Conservation (phyloP, 2,113 vertebrate species). For the Sciurus niger region DNA sequence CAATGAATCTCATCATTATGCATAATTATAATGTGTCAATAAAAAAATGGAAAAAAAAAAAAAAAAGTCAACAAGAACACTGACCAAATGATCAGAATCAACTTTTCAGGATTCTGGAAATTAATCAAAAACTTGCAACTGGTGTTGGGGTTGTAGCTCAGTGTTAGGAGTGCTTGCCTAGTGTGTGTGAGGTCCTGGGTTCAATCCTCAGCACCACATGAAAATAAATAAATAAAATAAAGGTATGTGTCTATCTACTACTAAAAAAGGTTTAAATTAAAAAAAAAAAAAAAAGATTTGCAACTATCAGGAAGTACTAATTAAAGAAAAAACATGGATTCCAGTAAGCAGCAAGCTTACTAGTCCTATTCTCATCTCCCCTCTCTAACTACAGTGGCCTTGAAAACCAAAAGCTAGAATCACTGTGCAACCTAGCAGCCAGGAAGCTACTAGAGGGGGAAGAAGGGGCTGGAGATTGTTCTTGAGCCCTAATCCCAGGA, state of each 20-base stretch:
- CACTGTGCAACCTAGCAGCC: not conserved
- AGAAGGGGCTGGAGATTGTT: not conserved
- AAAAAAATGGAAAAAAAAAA: too few species aligned
- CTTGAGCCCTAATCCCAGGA: not conserved
- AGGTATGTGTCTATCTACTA: too few species aligned
- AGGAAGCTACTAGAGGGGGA: not conserved
- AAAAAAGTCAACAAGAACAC: not conserved
- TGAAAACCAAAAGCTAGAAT: not conserved
- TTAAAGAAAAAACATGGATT: conserved; percentile 14
- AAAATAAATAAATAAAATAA: too few species aligned
- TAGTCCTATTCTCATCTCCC: not conserved
- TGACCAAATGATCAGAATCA: not conserved
- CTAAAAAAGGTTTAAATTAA: too few species aligned
- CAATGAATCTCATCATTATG: too few species aligned
- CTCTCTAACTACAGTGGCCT: not conserved
- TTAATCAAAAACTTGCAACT: not conserved
- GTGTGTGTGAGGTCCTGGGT: too few species aligned
- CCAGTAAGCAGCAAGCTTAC: not conserved
- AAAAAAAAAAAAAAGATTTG: not conserved
- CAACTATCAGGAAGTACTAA: not conserved
- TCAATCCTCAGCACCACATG: too few species aligned
- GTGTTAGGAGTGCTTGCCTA: too few species aligned
- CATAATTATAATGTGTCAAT: too few species aligned
- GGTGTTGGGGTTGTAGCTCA: too few species aligned
- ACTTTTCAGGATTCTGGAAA: conserved; percentile 28